Conservation (phyloP, 2,888 invertebrate species). For the Dusona sp. region DNA sequence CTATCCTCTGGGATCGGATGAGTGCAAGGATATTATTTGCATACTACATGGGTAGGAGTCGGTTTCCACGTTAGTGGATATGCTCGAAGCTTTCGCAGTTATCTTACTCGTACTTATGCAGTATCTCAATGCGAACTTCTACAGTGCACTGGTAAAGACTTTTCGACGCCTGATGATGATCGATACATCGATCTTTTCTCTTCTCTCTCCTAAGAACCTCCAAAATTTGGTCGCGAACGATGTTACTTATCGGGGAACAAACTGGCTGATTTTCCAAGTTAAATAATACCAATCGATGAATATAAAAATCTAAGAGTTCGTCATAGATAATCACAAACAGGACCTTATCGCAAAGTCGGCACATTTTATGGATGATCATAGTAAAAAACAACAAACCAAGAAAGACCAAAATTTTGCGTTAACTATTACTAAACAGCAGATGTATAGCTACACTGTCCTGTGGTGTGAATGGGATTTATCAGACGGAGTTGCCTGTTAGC, state of each 20-base stretch:
- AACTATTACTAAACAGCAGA: not conserved
- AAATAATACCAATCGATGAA: not conserved
- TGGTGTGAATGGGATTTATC: not conserved
- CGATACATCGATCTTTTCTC: constrained; percentile 10
- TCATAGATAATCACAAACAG: no score
- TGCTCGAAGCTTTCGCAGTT: constrained; percentile 13
- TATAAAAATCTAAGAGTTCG: not conserved
- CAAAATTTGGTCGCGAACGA: no score
- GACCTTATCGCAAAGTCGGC: no score
- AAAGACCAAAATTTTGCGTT: not conserved
- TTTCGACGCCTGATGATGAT: not conserved
- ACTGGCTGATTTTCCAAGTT: not conserved
- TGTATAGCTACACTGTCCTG: not conserved
- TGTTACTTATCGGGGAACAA: no score
- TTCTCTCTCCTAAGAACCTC: not conserved
- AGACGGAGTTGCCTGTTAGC: not conserved
- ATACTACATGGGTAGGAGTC: constrained; percentile 56
- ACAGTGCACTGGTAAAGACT: constrained; percentile 24
- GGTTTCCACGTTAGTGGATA: constrained; percentile 25
- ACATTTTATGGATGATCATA: not conserved
- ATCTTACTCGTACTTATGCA: constrained; percentile 35
- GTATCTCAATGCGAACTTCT: constrained; percentile 36
- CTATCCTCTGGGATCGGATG: constrained; percentile 36
- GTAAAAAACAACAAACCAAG: not conserved
- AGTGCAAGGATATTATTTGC: constrained; percentile 69